Conservation (phyloP, 2,888 invertebrate species). For the Diabrotica balteata region DNA sequence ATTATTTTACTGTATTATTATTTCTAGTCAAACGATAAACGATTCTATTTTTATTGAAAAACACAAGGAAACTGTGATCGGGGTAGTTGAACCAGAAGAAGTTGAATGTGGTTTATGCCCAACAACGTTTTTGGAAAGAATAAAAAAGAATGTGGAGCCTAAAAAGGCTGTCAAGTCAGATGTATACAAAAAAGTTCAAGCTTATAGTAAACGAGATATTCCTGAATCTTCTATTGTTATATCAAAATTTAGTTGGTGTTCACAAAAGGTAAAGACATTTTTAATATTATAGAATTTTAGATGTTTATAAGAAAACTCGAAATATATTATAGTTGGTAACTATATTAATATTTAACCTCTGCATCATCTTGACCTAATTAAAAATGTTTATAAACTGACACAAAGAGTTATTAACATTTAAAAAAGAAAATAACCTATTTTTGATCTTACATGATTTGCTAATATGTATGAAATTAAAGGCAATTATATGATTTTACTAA, state of each 20-base stretch:
- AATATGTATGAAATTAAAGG: too few relatives aligned
- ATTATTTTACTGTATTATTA: too few relatives aligned
- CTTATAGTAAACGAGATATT: slow-evolving; percentile 16
- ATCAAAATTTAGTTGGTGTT: slow-evolving; percentile 52
- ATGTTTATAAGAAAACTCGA: too few relatives aligned
- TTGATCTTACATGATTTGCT: too few relatives aligned
- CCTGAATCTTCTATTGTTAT: slow-evolving; percentile 45
- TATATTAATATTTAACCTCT: too few relatives aligned
- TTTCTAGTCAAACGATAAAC: slow-evolving; percentile 3
- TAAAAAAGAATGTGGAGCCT: slow-evolving; percentile 5
- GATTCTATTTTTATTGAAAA: neutral
- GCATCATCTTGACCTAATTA: too few relatives aligned
- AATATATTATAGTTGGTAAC: too few relatives aligned
- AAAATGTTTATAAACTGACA: too few relatives aligned
- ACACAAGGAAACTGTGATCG: neutral
- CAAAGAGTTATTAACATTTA: too few relatives aligned
- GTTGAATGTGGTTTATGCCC: slow-evolving; percentile 28
- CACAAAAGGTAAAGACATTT: slow-evolving; percentile 7
- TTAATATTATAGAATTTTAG: too few relatives aligned
- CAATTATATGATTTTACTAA: too few relatives aligned
- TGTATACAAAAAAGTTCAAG: neutral
- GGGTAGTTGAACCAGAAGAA: neutral
- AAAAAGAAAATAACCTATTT: too few relatives aligned
- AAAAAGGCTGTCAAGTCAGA: neutral
- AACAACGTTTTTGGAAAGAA: slow-evolving; percentile 21